Conservation (phyloP, 2,113 vertebrate species). For the Hiodon alosoides region DNA sequence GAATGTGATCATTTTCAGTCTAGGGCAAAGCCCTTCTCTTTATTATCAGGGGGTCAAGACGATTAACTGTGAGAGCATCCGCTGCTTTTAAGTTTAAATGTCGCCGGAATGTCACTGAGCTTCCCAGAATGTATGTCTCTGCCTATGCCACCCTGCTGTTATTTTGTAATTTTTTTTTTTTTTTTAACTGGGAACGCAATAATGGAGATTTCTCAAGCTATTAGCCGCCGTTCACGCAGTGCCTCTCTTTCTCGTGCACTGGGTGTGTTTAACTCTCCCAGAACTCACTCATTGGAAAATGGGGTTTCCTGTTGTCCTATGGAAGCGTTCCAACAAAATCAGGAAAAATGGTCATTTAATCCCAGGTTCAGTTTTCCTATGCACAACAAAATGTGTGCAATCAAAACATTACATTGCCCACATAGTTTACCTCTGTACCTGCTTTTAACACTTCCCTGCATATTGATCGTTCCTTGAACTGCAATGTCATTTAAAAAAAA, state of each 20-base stretch:
- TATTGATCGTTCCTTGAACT: no score
- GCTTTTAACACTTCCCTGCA: background rate
- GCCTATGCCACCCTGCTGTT: background rate
- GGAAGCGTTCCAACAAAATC: background rate
- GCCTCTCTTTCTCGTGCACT: no score
- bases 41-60: slow-evolving; percentile 1
- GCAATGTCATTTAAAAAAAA: no score
- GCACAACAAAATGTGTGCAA: background rate
- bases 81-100: slow-evolving; percentile 16
- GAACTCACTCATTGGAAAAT: no score
- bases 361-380: background rate
- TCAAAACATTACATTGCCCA: background rate
- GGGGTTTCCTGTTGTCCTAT: background rate
- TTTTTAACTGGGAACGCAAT: no score
- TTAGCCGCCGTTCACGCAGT: no score
- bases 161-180: background rate
- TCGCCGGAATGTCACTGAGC: background rate
- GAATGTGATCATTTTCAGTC: background rate
- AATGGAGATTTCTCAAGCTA: no score
- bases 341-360: background rate
- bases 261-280: no score
- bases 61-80: slow-evolving; percentile 2
- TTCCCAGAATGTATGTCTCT: background rate
- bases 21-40: background rate
- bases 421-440: background rate